Percentiles rank a stretch among this genome's conserved stretches.
phyloP scores from a whole-genome alignment of 2,797 vertebrate species.

The Chromobotia macracanthus region DNA sequence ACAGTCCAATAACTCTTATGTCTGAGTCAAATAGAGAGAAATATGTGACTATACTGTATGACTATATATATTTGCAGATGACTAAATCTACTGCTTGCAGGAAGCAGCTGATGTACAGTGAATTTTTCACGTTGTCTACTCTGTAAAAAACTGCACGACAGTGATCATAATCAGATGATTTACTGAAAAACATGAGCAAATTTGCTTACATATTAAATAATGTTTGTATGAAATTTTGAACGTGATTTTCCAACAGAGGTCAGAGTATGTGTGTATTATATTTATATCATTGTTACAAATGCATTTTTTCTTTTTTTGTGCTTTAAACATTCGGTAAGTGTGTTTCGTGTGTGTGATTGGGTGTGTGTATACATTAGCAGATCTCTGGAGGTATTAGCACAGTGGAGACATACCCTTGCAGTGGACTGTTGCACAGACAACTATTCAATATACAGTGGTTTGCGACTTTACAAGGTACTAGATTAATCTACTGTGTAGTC shows the following conservation, averaged over 20 bases:
- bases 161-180: constrained; percentile 23
- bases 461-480: constrained; percentile 66
- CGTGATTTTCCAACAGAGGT: constrained; percentile 42
- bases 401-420: constrained; percentile 51
- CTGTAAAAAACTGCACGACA: constrained; percentile 30
- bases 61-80: constrained; percentile 2
- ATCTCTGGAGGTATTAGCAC: constrained; percentile 50
- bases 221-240: constrained; percentile 34
- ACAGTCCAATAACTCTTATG: constrained; percentile 32
- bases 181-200: constrained; percentile 2
- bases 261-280: constrained; percentile 28
- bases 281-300: constrained; percentile 29
- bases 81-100: constrained; percentile 38
- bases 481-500: constrained; percentile 56
- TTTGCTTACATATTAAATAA: background rate
- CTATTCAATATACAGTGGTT: constrained; percentile 66
- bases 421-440: constrained; percentile 49
- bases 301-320: constrained; percentile 5
- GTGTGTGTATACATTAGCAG: constrained; percentile 43
- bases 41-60: constrained; percentile 54
- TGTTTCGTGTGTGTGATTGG: constrained; percentile 16
- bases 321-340: constrained; percentile 41
- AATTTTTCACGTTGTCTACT: constrained; percentile 47
- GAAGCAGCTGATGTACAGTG: constrained; percentile 43
- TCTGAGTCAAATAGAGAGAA: constrained; percentile 57